A percentile compares a stretch with the other conserved stretches of the same genome.
Conservation (phyloP, 2,797 vertebrate genomes). For the Sus cebifrons region DNA sequence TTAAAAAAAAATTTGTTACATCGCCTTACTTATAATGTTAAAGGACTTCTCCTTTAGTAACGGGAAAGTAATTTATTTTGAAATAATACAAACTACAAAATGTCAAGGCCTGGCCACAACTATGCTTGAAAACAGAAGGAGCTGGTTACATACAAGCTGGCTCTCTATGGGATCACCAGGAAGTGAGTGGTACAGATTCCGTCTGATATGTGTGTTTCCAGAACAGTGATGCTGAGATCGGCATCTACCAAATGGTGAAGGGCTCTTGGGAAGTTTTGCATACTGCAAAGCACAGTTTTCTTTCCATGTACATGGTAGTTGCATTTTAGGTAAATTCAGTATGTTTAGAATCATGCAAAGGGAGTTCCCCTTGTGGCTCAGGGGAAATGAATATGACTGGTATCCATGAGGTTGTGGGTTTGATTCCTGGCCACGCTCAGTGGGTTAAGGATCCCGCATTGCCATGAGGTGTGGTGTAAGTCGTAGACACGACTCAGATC, state of each 20-base stretch:
- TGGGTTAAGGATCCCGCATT: too few species aligned
- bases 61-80: neutral
- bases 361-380: too few species aligned
- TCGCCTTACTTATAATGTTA: neutral
- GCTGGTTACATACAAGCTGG: neutral
- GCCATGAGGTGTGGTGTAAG: too few species aligned
- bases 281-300: neutral
- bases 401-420: too few species aligned
- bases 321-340: neutral
- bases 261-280: neutral
- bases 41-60: neutral
- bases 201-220: neutral
- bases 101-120: neutral
- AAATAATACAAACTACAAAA: conserved; percentile 2
- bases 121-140: neutral
- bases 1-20: neutral
- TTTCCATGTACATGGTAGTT: neutral
- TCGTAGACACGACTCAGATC: too few species aligned
- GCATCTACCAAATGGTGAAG: neutral
- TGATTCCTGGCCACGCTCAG: too few species aligned
- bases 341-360: conserved; percentile 4
- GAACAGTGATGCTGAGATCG: neutral
- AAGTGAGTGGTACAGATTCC: rapidly evolving
- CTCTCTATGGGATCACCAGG: neutral
- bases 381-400: too few species aligned